Base-by-base conservation (phyloP, 1,140 invertebrate genomes). In the Diplogasteroides magnus region DNA sequence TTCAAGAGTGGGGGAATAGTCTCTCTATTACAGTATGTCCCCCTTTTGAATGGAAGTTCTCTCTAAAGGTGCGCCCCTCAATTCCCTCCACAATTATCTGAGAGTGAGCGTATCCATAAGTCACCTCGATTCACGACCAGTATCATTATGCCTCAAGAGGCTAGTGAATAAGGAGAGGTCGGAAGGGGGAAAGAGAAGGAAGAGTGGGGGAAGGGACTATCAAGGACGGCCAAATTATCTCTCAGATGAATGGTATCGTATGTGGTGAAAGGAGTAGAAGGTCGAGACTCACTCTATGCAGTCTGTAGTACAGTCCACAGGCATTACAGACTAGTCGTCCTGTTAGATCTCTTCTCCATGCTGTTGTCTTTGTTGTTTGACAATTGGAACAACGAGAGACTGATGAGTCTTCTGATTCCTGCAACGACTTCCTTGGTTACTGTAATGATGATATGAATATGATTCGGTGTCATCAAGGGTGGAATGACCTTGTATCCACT, bases 361-460 rank as follows among this genome's bases (percentile, higher is more conserved):
- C 80, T 1, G 80, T 82, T 19, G 80, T 82, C 64, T 82, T 83
- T n/a, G 75, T 82, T 25, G 80, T 82, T 13, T 64, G 64, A 67
- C 80, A 82, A 59, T 82, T 82, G 57, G 68, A 74, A 60, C 78
- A 80, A 27, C 76, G 68, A 1, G 78, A 74, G 29, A 32, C 63
- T 2, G 64, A 60, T 2, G 70, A 26, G 59, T 57, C 37, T 19
- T 48, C 37, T 6, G 37, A 48, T 11, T 48, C 37, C 37, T 48
- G 37, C 6, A 6, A 48, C 37, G 37, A 48, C 6, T n/a, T n/a
- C n/a, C n/a, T n/a, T n/a, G n/a, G n/a, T n/a, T n/a, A n/a, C n/a
- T n/a, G n/a, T n/a, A n/a, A n/a, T n/a, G n/a, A n/a, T n/a, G n/a
- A n/a, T n/a, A n/a, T n/a, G n/a, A n/a, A n/a, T n/a, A n/a, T n/a